Base-by-base conservation (phyloP, 1,140 invertebrate genomes). In the Drosophila auraria region DNA sequence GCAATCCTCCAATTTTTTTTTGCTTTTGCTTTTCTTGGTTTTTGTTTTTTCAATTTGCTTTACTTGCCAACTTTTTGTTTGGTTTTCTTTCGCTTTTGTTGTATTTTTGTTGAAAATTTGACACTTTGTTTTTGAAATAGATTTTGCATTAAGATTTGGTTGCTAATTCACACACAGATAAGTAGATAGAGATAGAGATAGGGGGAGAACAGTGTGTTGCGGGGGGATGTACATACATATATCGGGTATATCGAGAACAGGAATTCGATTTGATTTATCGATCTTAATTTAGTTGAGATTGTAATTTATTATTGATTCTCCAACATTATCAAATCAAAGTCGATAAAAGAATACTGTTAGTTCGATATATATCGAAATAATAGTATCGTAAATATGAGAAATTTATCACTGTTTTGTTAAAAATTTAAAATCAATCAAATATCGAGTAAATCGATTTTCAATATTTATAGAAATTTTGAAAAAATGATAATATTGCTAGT, bases 41-140 rank as follows among this genome's bases (percentile, higher is more conserved):
- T 50, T 42, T 56, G 20, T 27, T 17, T 44, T 68, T 12, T 45
- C 63, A 65, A 36, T 23, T 38, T 47, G 33, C 33, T 53, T 36
- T 49, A 38, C 33, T 68, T 53, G 64, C 58, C 76, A 79, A 50
- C 51, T 11, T 44, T 25, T 51, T 40, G 3, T 59, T 60, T 47
- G 17, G 15, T 77, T 74, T 60, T 56, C 57, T 12, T 63, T 63
- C 11, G 15, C 17, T 58, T 53, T 51, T 57, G 2, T 61, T 33
- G 30, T 68, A 9, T 58, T 58, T 38, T 23, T 33, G 8, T 69
- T 66, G 58, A 69, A 84, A 84, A 84, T 86, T 84, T 86, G 63
- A 84, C 78, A 84, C 82, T 73, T 80, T 78, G 68, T 62, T 65
- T 64, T 59, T 50, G 49, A 78, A 80, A 74, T 45, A 61, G 45